Percentiles rank a stretch among this genome's conserved stretches.
These are phyloP conservation scores for Eretmochelys imbricata DNA, from an alignment of 2,113 vertebrate genomes.

Conservation along the genomic window DNA sequence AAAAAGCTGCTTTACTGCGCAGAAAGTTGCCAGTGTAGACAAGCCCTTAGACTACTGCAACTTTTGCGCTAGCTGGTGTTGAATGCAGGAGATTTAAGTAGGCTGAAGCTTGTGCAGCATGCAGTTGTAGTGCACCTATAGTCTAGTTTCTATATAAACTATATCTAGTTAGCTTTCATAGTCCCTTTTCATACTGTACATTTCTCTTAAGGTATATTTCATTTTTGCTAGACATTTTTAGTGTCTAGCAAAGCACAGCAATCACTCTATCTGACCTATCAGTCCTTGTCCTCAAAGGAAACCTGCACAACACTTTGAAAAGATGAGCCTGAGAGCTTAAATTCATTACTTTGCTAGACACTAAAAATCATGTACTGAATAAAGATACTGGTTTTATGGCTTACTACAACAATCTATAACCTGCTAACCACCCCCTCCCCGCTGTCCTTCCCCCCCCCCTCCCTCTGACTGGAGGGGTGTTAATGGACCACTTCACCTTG, in stretches of 20 bases:
- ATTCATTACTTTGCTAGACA: too few species aligned
- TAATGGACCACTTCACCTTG: too few species aligned
- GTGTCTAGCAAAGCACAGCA: neutral
- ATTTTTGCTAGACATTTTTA: neutral
- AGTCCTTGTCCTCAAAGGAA: neutral
- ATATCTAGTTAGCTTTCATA: neutral
- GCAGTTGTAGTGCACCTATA: neutral
- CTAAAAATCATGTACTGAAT: too few species aligned
- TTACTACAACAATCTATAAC: too few species aligned
- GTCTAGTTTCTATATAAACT: neutral
- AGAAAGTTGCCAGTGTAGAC: too few species aligned
- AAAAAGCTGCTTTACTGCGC: too few species aligned
- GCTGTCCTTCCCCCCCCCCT: too few species aligned
- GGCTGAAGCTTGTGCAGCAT: neutral
- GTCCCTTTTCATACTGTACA: neutral
- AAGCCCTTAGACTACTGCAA: neutral
- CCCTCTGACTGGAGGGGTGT: too few species aligned
- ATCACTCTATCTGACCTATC: neutral
- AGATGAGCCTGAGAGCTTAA: too few species aligned
- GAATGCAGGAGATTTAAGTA: neutral
- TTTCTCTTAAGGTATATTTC: neutral
- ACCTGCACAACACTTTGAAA: too few species aligned
- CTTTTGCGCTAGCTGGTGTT: neutral
- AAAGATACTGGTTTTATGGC: too few species aligned
- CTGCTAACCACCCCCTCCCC: too few species aligned